Conservation (phyloP, 2,888 invertebrate species). For the Ochropleura plecta region DNA sequence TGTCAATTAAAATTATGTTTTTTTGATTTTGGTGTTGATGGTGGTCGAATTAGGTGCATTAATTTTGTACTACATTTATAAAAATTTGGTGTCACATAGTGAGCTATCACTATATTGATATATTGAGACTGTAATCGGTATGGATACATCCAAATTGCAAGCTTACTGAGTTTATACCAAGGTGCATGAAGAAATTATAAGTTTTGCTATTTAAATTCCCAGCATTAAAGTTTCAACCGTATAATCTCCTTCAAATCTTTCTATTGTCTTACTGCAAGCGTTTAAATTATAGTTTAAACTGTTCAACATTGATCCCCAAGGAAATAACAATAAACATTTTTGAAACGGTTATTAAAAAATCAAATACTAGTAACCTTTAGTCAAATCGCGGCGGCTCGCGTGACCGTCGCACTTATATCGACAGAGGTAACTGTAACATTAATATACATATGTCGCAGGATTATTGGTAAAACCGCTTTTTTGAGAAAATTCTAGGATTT, state of each 20-base stretch:
- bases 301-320: constrained; percentile 59
- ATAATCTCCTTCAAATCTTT: constrained; percentile 40
- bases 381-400: constrained; percentile 55
- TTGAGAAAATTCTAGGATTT: too few relatives aligned
- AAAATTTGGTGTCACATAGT: neutral
- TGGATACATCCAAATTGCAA: neutral
- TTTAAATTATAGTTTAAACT: constrained; percentile 30
- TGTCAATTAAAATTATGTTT: too few relatives aligned
- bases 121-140: neutral
- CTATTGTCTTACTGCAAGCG: constrained; percentile 33
- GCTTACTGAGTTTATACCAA: neutral
- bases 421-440: constrained; percentile 36
- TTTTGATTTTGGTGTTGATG: too few relatives aligned
- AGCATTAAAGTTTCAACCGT: constrained; percentile 21
- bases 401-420: constrained; percentile 59
- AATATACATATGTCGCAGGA: neutral
- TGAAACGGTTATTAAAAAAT: constrained; percentile 63
- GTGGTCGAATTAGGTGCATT: neutral
- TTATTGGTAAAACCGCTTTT: neutral
- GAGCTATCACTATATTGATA: neutral
- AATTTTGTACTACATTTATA: neutral
- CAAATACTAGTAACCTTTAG: constrained; percentile 63
- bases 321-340: constrained; percentile 48
- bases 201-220: constrained; percentile 6
- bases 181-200: constrained; percentile 27